A percentile compares a stretch with the other conserved stretches of the same genome.
Evolutionary conservation across 2,113 vertebrate genomes (phyloP).

Genomic region (Pantherophis guttatus): DNA sequence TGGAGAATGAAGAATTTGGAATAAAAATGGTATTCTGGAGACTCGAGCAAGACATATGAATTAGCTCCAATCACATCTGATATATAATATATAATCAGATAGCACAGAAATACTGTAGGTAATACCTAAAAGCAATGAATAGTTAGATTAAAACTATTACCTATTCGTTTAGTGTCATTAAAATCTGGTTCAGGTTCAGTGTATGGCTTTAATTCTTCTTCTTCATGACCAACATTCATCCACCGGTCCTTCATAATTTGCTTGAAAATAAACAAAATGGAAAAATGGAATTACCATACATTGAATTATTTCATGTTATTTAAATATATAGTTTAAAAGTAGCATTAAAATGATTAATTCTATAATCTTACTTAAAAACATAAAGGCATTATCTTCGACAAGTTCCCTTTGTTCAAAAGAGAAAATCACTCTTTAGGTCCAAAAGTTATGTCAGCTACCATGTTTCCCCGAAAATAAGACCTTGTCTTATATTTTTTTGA

Average conservation of each 20-base stretch:
- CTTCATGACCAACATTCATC: constrained; percentile 96
- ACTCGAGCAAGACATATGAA: not conserved
- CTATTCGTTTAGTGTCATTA: constrained; percentile 89
- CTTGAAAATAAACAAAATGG: constrained; percentile 63
- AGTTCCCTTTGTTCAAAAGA: not conserved
- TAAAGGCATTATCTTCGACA: not conserved
- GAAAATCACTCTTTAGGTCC: not conserved
- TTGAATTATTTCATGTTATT: no score
- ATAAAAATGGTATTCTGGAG: not conserved
- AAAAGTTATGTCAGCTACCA: not conserved
- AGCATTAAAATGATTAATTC: not conserved
- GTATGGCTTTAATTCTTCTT: constrained; percentile 93
- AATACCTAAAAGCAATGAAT: not conserved
- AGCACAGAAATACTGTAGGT: not conserved
- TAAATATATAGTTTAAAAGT: not conserved
- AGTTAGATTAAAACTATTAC: constrained; percentile 58
- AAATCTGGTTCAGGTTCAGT: constrained; percentile 90
- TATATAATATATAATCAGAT: not conserved
- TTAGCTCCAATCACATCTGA: not conserved
- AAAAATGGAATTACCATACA: not conserved
- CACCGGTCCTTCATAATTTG: constrained; percentile 99
- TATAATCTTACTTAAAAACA: not conserved
- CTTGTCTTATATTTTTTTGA: no score
- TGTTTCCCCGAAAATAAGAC: no score
- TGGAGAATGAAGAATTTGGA: not conserved